Conservation (phyloP, 2,113 vertebrate genomes). For the Aphyosemion australe region DNA sequence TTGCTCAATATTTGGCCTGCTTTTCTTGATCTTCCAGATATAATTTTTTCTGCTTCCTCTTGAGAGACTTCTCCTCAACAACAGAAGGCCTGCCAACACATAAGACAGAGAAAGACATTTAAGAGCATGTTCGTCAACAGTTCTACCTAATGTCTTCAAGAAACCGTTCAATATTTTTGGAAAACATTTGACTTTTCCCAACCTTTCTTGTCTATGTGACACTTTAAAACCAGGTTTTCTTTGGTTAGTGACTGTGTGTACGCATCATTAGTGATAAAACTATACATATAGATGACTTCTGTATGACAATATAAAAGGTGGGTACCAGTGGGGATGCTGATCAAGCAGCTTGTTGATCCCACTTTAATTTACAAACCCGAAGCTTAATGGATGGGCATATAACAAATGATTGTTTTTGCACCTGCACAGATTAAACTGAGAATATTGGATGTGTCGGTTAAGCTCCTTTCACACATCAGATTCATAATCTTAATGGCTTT, state of each 20-base stretch:
- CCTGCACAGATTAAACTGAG: not conserved
- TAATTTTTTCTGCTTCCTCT: slow-evolving; percentile 38
- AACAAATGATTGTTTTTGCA: not conserved
- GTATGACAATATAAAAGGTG: not conserved
- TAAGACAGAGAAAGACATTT: slow-evolving; percentile 31
- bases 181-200: not conserved
- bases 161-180: not conserved
- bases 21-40: slow-evolving; percentile 30
- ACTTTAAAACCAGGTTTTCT: no score
- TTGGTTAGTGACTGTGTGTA: no score
- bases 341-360: not conserved
- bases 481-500: not conserved
- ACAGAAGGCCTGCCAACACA: slow-evolving; percentile 61
- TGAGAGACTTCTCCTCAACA: slow-evolving; percentile 40
- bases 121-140: slow-evolving; percentile 3
- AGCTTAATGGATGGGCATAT: not conserved
- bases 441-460: not conserved
- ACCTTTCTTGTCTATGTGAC: no score
- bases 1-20: slow-evolving; percentile 28
- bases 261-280: no score
- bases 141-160: not conserved
- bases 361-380: not conserved
- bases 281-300: not conserved
- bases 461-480: slow-evolving; percentile 1
- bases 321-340: no score